These are phyloP conservation scores for Deroplatys truncata DNA, from an alignment of 2,888 invertebrate genomes.

Conservation along the genomic window DNA sequence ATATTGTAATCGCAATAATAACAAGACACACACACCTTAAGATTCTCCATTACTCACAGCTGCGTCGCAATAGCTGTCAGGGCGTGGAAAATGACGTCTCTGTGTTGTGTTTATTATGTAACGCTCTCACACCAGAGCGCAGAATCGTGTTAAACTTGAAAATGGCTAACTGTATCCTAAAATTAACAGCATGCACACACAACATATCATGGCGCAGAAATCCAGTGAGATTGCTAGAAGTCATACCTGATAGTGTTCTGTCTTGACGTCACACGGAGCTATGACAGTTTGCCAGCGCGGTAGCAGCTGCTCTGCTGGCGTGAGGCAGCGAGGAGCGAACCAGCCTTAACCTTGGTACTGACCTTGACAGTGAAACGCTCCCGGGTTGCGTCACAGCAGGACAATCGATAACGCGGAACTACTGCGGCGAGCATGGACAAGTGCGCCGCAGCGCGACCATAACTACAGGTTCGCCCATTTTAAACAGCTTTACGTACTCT, in stretches of 20 bases:
- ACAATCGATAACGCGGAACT: conserved; percentile 19
- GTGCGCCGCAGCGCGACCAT: not conserved
- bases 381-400: conserved; percentile 25
- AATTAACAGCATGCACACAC: not conserved
- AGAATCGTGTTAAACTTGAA: not conserved
- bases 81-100: not conserved
- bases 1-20: too few relatives aligned
- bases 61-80: too few relatives aligned
- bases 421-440: not conserved
- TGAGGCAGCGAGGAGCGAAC: not conserved
- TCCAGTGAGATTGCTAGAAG: too few relatives aligned
- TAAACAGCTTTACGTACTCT: not conserved
- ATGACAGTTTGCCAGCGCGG: not conserved
- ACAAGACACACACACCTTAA: too few relatives aligned
- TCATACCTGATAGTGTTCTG: not conserved
- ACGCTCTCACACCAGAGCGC: not conserved
- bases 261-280: not conserved
- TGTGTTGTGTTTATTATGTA: not conserved
- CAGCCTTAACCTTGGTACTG: conserved; percentile 30
- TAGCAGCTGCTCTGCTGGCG: not conserved
- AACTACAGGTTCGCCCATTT: not conserved
- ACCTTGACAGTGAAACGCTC: conserved; percentile 26
- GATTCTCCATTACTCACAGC: too few relatives aligned
- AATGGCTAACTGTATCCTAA: not conserved
- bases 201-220: too few relatives aligned